Percentiles rank a stretch among this genome's conserved stretches.
Conservation (phyloP, 1,140 invertebrate genomes). For the Habropoda laboriosa region DNA sequence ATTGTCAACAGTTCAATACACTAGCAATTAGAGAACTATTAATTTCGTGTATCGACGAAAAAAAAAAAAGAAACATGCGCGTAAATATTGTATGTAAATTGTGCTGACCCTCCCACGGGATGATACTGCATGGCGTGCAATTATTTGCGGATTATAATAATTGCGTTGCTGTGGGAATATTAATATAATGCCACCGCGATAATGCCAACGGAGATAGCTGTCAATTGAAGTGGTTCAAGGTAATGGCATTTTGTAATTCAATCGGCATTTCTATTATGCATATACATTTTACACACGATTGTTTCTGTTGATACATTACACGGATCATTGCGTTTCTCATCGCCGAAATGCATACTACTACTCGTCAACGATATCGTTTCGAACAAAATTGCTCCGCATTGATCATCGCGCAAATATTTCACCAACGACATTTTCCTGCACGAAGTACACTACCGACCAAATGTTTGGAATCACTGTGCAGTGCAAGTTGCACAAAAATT, state of each 20-base stretch:
- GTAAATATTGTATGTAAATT: background rate
- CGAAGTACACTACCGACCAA: no score
- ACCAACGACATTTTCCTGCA: no score
- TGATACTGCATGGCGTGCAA: no score
- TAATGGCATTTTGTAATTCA: background rate
- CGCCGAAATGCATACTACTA: no score
- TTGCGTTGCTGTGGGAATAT: background rate
- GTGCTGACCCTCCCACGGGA: no score
- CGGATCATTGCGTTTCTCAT: background rate
- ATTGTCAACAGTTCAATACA: no score
- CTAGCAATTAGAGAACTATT: background rate
- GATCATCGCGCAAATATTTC: no score
- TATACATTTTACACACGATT: background rate
- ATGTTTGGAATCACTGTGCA: no score
- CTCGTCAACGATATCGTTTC: background rate
- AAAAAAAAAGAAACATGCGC: background rate
- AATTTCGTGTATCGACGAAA: background rate
- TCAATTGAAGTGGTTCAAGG: background rate
- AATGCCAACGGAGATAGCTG: background rate
- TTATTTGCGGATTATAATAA: background rate
- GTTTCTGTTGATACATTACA: background rate
- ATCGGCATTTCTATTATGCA: conserved; percentile 2
- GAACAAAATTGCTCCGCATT: no score
- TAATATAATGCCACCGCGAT: background rate
- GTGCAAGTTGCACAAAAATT: no score